Evolutionary conservation across 1,140 invertebrate genomes (phyloP), one percentile per base, ranked within the genome.

Genomic region (Drosophila asahinai): DNA sequence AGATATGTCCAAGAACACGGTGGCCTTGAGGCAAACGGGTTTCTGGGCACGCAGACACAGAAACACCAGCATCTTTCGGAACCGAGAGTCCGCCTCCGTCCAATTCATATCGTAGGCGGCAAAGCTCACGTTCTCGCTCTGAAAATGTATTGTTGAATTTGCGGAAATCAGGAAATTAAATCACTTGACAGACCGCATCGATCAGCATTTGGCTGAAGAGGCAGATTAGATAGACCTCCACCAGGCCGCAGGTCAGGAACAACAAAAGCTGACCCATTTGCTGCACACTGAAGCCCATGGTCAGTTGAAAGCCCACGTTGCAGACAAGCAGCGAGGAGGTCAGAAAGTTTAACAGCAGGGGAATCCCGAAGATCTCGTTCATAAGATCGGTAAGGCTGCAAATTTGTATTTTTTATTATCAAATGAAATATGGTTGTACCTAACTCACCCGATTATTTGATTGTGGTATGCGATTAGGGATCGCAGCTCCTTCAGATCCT

Each of bases 281-380:
- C 7, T 80, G 74, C 0, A 40, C 40, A 22, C 48, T 70, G 4
- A 78, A 45, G 1, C 62, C 77, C 17, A 89, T 43, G 12, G 89
- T 76, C 51, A 92, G 70, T 27, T 81, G 81, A 63, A 92, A 86
- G 2, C 90, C 90, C 33, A 86, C 52, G 14, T 91, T 83, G 45
- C 90, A 92, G 5, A 91, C 81, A 1, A 86, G 30, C 36, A 81
- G 14, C 2, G 84, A 83, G 0, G 89, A 83, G 15, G 76, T 27
- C 47, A 89, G 8, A 57, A 92, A 86, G 47, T 91, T 92, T 0
- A 91, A 14, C 0, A 92, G 47, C 4, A 92, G 19, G 0, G 90
- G 61, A 15, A 86, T 27, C 7, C 89, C 89, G 52, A 92, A 92
- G 1, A 92, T 73, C 0, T 76, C 48, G 51, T 92, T 92, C 17